These are phyloP conservation scores for Mesopsocus fuscifrons DNA, from an alignment of 2,888 invertebrate genomes.

Conservation along the genomic window DNA sequence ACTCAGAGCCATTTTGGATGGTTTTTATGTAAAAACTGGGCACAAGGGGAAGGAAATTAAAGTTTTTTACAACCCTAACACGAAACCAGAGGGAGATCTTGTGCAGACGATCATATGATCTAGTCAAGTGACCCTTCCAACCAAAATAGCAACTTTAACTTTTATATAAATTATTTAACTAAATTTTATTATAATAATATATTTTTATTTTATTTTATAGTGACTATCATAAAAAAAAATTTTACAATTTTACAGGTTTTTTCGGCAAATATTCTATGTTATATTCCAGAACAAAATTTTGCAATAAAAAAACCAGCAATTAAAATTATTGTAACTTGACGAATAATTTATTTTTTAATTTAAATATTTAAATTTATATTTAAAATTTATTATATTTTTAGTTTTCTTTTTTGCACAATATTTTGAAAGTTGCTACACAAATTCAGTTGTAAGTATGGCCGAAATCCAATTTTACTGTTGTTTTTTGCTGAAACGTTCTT, in stretches of 20 bases:
- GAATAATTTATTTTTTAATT: too few relatives aligned
- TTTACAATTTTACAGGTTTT: not conserved
- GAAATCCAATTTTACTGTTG: slow-evolving; percentile 14
- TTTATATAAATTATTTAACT: slow-evolving; percentile 8
- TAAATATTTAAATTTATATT: too few relatives aligned
- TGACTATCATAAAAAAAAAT: not conserved
- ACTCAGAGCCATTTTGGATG: slow-evolving; percentile 72
- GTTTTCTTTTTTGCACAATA: too few relatives aligned
- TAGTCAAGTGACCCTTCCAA: slow-evolving; percentile 12
- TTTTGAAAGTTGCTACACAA: too few relatives aligned
- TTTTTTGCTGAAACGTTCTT: slow-evolving; percentile 14
- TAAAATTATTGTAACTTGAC: too few relatives aligned
- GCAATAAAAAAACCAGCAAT: too few relatives aligned
- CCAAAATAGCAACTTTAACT: not conserved
- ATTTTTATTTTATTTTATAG: not conserved
- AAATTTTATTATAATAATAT: slow-evolving; percentile 13
- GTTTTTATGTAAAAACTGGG: slow-evolving; percentile 8
- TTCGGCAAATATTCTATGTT: too few relatives aligned
- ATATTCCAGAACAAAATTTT: too few relatives aligned
- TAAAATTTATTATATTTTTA: too few relatives aligned
- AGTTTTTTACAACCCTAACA: too few relatives aligned
- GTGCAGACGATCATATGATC: slow-evolving; percentile 18
- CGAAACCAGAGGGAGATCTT: too few relatives aligned
- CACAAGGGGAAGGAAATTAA: too few relatives aligned
- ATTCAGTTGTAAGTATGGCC: slow-evolving; percentile 13